Evolutionary conservation across 1,140 invertebrate genomes (phyloP).

Genomic region (Mercenaria mercenaria): DNA sequence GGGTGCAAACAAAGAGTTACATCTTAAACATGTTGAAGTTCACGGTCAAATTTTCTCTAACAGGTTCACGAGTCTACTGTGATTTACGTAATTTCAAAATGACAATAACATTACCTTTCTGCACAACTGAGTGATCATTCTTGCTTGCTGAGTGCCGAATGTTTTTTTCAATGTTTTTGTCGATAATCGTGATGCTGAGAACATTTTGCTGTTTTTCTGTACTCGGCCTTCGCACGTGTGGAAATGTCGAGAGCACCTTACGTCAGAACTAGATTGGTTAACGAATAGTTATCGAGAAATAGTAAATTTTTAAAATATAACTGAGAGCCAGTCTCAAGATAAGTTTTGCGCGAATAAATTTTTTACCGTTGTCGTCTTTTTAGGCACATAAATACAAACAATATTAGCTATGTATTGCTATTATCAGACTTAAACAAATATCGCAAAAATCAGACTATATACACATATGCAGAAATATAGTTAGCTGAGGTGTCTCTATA

Average conservation of each 20-base stretch:
- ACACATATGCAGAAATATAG: too few relatives aligned
- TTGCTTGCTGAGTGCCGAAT: conserved; percentile 60
- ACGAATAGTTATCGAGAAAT: background rate
- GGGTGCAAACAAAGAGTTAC: too few relatives aligned
- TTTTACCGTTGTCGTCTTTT: too few relatives aligned
- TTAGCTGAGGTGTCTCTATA: too few relatives aligned
- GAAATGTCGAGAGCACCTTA: conserved; percentile 53
- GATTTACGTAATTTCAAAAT: too few relatives aligned
- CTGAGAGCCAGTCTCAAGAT: too few relatives aligned
- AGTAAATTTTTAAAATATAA: too few relatives aligned
- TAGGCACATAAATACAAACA: too few relatives aligned
- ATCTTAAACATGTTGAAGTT: background rate
- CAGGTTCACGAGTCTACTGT: background rate
- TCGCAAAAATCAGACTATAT: too few relatives aligned
- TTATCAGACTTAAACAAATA: too few relatives aligned
- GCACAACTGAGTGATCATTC: conserved; percentile 57
- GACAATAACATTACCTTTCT: conserved; percentile 44
- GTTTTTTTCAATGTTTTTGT: conserved; percentile 50
- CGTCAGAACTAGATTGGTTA: conserved; percentile 48
- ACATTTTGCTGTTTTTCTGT: conserved; percentile 28
- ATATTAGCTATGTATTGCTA: too few relatives aligned
- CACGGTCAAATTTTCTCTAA: conserved; percentile 24
- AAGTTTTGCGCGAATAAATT: too few relatives aligned
- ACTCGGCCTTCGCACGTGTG: conserved; percentile 60
- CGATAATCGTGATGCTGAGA: conserved; percentile 34